Percentiles rank a stretch among this genome's conserved stretches.
These are phyloP conservation scores for Phalacrocorax aristotelis DNA, from an alignment of 2,113 vertebrate genomes.

Conservation along the genomic window DNA sequence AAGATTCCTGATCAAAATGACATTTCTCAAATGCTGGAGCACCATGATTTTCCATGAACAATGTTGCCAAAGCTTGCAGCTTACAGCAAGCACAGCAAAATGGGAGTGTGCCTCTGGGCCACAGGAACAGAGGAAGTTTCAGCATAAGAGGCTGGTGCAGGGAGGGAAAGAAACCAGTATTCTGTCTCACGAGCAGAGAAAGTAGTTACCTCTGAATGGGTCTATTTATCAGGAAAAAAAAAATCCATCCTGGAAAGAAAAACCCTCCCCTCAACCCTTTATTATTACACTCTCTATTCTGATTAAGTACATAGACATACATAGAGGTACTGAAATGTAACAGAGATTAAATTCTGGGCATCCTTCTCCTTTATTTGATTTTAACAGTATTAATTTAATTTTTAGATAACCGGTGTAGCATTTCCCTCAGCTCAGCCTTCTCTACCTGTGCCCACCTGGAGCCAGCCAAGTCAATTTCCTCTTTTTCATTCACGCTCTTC, in stretches of 20 bases:
- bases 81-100: neutral
- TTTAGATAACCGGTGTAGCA: neutral
- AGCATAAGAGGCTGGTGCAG: neutral
- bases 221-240: neutral
- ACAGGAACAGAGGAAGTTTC: neutral
- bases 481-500: neutral
- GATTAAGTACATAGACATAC: neutral
- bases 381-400: neutral
- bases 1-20: neutral
- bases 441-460: neutral
- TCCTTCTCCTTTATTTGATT: neutral
- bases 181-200: neutral
- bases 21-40: neutral
- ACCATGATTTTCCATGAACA: neutral
- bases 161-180: neutral
- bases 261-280: neutral
- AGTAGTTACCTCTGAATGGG: neutral
- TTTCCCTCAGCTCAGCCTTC: neutral
- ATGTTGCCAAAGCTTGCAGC: fast-evolving
- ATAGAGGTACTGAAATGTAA: neutral
- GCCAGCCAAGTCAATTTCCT: neutral
- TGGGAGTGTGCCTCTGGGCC: neutral
- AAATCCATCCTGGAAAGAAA: neutral
- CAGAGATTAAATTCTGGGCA: neutral
- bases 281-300: neutral